These are phyloP conservation scores for Gallirallus australis DNA, from an alignment of 2,797 vertebrate species.

Conservation along the genomic window DNA sequence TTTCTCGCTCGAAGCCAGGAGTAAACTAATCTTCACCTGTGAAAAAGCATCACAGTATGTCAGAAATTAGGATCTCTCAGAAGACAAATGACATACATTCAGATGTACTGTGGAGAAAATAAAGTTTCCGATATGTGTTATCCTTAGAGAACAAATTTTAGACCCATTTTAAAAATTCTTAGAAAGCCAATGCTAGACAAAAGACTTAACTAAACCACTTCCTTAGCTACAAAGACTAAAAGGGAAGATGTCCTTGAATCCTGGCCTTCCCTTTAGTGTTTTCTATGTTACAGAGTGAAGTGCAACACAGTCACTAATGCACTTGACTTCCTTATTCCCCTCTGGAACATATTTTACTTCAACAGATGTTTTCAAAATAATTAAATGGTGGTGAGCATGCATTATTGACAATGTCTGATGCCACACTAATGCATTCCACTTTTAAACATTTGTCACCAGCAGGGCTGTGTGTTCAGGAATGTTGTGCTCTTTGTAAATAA, in stretches of 20 bases:
- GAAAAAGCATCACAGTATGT: background rate
- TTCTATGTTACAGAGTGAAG: constrained; percentile 15
- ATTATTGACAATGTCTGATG: constrained; percentile 79
- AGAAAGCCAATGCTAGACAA: too few relatives aligned
- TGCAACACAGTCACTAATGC: constrained; percentile 53
- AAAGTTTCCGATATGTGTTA: background rate
- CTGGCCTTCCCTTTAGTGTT: constrained; percentile 31
- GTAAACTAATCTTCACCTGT: background rate
- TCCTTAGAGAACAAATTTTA: too few relatives aligned
- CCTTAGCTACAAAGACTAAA: background rate
- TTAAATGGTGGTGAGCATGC: constrained; percentile 75
- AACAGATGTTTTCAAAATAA: constrained; percentile 82
- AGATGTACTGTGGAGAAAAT: background rate
- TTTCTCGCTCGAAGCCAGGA: background rate
- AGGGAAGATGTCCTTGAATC: background rate
- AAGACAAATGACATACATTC: background rate
- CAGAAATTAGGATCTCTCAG: background rate
- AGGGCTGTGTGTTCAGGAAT: constrained; percentile 61
- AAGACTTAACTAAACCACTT: background rate
- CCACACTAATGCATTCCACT: constrained; percentile 67
- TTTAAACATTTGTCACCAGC: constrained; percentile 69
- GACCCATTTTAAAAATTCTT: too few relatives aligned
- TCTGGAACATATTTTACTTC: constrained; percentile 74
- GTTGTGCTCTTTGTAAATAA: constrained; percentile 66
- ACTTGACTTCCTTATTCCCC: constrained; percentile 70